Conservation (phyloP, 1,140 invertebrate genomes). For the Brachionus paranguensis region DNA sequence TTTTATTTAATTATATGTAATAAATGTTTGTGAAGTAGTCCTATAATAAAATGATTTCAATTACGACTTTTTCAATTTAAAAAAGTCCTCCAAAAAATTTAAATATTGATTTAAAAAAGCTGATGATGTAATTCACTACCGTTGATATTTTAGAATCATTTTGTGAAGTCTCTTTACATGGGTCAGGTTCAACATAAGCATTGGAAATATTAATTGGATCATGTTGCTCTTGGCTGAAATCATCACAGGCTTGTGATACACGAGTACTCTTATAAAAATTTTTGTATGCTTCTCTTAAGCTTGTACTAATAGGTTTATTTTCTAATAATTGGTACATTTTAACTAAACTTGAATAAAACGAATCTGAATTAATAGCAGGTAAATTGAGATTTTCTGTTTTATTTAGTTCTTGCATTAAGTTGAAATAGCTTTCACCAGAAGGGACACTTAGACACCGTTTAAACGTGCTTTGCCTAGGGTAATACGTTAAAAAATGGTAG, state of each 20-base stretch:
- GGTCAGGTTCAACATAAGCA: neutral
- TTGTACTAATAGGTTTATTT: neutral
- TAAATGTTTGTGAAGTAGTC: no score
- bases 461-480: neutral
- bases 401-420: neutral
- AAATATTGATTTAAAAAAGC: neutral
- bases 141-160: no score
- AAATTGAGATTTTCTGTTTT: neutral
- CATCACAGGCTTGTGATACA: neutral
- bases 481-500: conserved; percentile 26
- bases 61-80: neutral
- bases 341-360: neutral
- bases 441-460: conserved; percentile 4
- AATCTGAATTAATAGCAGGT: neutral
- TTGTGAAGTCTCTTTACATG: neutral
- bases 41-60: neutral
- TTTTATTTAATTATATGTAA: no score
- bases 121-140: neutral
- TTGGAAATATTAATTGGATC: neutral
- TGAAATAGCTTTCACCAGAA: neutral
- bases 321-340: neutral
- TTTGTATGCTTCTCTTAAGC: neutral
- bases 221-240: neutral
- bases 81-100: neutral
- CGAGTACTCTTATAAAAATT: neutral